A percentile compares a stretch with the other conserved stretches of the same genome.
Evolutionary conservation across 2,113 vertebrate genomes (phyloP).

Genomic region (Carollia perspicillata): DNA sequence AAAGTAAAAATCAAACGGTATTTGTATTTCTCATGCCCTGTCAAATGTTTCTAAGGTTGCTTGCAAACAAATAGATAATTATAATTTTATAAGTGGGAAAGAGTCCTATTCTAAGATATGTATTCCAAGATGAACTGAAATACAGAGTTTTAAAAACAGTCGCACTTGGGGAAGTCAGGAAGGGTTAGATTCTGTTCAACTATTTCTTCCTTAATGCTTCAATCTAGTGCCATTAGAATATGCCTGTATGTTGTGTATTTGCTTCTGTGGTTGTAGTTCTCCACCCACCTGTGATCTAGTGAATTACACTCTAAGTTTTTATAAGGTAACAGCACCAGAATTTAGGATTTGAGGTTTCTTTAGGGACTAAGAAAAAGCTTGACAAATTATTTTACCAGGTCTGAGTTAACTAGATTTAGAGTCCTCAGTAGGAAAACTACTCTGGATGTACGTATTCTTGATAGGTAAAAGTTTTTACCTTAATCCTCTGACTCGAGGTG

Average conservation of each 20-base stretch:
- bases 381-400: not conserved
- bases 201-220: not conserved
- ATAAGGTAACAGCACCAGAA: not conserved
- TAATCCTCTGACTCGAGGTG: not conserved
- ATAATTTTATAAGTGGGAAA: not conserved
- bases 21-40: not conserved
- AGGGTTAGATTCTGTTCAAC: not conserved
- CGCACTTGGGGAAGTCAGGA: not conserved
- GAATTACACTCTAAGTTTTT: conserved; percentile 78
- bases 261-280: conserved; percentile 81
- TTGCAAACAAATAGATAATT: not conserved
- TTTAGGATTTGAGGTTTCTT: not conserved
- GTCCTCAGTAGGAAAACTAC: not conserved
- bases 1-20: not conserved
- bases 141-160: not conserved
- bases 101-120: not conserved
- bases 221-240: not conserved
- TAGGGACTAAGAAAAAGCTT: not conserved
- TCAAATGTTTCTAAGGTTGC: conserved; percentile 11
- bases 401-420: not conserved
- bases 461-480: not conserved
- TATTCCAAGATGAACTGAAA: not conserved
- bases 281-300: conserved; percentile 83
- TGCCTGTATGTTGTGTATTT: conserved; percentile 37
- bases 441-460: not conserved